Evolutionary conservation across 2,113 vertebrate genomes (phyloP).

Genomic region (Hydrochoerus hydrochaeris): DNA sequence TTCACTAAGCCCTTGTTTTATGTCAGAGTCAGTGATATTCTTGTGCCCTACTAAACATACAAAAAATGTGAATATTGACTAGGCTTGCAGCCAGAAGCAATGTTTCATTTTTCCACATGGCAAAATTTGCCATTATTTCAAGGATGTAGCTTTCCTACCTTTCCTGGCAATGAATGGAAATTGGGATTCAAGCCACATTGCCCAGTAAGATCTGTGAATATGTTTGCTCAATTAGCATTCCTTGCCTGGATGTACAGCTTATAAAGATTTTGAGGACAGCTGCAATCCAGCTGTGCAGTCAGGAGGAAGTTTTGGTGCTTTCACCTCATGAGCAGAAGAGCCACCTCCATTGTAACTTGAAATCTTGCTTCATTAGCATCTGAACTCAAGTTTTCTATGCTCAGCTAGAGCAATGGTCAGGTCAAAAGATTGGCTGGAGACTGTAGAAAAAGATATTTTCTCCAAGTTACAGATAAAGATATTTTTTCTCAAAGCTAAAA

Average conservation of each 20-base stretch:
- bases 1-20: not conserved
- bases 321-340: not conserved
- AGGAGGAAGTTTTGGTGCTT: not conserved
- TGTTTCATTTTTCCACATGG: not conserved
- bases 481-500: not conserved
- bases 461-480: not conserved
- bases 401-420: not conserved
- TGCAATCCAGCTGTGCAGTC: not conserved
- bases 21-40: not conserved
- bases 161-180: conserved; percentile 12
- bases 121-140: not conserved
- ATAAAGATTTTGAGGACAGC: not conserved
- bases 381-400: not conserved
- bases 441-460: not conserved
- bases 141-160: not conserved
- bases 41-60: not conserved
- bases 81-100: not conserved
- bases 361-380: not conserved
- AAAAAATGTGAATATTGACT: not conserved
- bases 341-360: not conserved
- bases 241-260: not conserved
- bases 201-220: not conserved
- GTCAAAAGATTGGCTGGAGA: not conserved
- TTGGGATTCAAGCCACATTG: not conserved
- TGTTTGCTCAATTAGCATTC: conserved; percentile 17